phyloP scores from a whole-genome alignment of 64 coral and sea anemone genomes.

The Montipora efflorescens region DNA sequence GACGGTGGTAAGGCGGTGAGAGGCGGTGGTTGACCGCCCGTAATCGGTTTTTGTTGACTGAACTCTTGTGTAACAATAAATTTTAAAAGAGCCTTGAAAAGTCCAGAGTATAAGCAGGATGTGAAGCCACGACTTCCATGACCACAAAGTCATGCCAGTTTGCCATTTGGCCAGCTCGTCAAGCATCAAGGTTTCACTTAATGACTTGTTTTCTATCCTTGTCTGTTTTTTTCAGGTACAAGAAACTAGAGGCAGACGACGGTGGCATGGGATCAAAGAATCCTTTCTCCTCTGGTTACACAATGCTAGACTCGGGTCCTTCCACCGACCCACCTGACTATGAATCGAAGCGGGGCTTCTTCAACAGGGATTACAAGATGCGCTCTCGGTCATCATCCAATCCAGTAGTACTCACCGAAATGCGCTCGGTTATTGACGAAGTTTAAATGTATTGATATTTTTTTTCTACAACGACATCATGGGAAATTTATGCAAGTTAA shows the following conservation, averaged over 20 bases:
- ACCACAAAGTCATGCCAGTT: no score
- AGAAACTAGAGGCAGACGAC: slow-evolving; percentile 67
- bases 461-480: no score
- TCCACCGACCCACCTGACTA: background rate
- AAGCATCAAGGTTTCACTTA: background rate
- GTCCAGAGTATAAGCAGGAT: no score
- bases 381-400: background rate
- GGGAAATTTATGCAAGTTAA: no score
- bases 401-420: background rate
- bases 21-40: no score
- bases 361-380: background rate
- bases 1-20: no score
- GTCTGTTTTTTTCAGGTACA: slow-evolving; percentile 21
- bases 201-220: background rate
- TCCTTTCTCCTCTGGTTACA: slow-evolving; percentile 71
- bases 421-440: background rate
- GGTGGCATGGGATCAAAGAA: slow-evolving; percentile 20
- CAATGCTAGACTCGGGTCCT: slow-evolving; percentile 19
- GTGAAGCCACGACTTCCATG: no score
- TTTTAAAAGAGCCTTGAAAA: no score
- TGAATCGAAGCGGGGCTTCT: background rate
- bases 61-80: no score
- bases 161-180: background rate
- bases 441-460: background rate
- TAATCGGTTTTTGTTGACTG: no score